A percentile compares a stretch with the other conserved stretches of the same genome.
phyloP scores from a whole-genome alignment of 2,888 invertebrate species.

The Phorcus lineatus region DNA sequence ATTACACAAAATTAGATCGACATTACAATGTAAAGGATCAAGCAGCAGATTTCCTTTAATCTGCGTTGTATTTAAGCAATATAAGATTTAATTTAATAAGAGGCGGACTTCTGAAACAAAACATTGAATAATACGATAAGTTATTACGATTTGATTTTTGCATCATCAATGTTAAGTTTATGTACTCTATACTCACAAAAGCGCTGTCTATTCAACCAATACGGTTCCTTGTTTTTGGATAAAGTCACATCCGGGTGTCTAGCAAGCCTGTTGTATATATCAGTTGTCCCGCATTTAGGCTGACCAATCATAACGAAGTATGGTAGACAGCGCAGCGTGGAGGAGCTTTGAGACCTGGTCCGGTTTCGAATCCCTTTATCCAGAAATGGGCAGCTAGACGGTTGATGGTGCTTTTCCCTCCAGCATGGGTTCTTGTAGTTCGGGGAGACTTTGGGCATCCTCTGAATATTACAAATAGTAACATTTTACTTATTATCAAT shows the following conservation, averaged over 20 bases:
- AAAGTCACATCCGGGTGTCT: constrained; percentile 40
- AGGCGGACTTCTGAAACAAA: too few species aligned
- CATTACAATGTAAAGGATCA: too few species aligned
- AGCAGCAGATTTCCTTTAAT: too few species aligned
- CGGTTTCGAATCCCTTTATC: neutral
- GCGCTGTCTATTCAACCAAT: constrained; percentile 42
- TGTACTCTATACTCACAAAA: too few species aligned
- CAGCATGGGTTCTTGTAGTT: constrained; percentile 43
- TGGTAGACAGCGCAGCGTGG: constrained; percentile 40
- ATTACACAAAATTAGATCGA: too few species aligned
- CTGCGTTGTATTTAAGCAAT: too few species aligned
- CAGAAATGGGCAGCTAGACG: neutral
- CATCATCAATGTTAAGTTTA: too few species aligned
- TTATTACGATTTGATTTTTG: too few species aligned
- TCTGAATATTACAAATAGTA: too few species aligned
- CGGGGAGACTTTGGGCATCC: constrained; percentile 21
- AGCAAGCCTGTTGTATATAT: constrained; percentile 34
- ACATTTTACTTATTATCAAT: too few species aligned
- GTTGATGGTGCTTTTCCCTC: neutral
- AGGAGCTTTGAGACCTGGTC: neutral
- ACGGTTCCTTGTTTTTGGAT: constrained; percentile 38
- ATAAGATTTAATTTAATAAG: too few species aligned
- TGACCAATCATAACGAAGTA: constrained; percentile 45
- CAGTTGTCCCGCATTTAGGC: constrained; percentile 47
- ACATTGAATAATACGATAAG: too few species aligned